Evolutionary conservation across 2,888 invertebrate species (phyloP).

Genomic region (Drosophila dives): DNA sequence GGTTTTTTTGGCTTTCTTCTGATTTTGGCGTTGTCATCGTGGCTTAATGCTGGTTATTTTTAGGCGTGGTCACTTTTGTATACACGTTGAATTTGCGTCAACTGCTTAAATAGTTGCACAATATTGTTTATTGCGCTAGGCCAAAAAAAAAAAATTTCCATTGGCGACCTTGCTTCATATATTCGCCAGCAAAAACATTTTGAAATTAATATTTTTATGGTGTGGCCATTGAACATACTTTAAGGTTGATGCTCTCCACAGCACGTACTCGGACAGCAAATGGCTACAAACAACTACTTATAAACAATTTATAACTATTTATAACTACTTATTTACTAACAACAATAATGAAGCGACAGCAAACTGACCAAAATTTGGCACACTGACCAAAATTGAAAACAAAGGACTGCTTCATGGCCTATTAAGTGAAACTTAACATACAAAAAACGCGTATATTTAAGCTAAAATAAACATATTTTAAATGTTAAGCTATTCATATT

Average conservation of each 20-base stretch:
- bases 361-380: slow-evolving; percentile 17
- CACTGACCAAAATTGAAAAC: slow-evolving; percentile 24
- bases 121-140: slow-evolving; percentile 36
- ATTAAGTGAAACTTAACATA: not conserved
- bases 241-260: slow-evolving; percentile 53
- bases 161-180: slow-evolving; percentile 54
- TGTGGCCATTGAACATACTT: slow-evolving; percentile 29
- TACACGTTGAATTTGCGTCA: slow-evolving; percentile 53
- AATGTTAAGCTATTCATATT: not conserved
- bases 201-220: slow-evolving; percentile 35
- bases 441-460: not conserved
- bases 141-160: slow-evolving; percentile 16
- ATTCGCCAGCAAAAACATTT: slow-evolving; percentile 31
- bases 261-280: slow-evolving; percentile 38
- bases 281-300: slow-evolving; percentile 28
- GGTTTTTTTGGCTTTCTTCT: slow-evolving; percentile 58
- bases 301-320: slow-evolving; percentile 26
- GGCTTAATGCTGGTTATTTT: slow-evolving; percentile 13
- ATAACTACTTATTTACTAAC: slow-evolving; percentile 31
- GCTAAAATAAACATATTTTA: not conserved
- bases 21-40: slow-evolving; percentile 45
- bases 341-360: slow-evolving; percentile 7
- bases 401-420: not conserved
- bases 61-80: slow-evolving; percentile 38
- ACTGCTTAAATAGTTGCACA: slow-evolving; percentile 51